These are phyloP conservation scores for Chloroclysta siterata DNA, from an alignment of 2,888 invertebrate species.

Conservation along the genomic window DNA sequence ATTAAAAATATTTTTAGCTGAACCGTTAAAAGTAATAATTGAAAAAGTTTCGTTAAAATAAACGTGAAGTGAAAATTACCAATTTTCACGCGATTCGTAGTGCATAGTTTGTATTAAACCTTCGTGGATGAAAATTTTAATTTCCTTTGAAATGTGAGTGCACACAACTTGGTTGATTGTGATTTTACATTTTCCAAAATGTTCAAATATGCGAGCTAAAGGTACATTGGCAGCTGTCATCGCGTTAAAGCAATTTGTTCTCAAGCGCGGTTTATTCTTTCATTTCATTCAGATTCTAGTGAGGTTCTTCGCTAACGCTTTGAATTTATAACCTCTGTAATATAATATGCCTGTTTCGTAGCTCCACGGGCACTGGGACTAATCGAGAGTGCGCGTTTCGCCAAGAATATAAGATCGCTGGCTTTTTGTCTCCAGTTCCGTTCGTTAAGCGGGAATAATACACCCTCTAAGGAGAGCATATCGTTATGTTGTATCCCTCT, in stretches of 20 bases:
- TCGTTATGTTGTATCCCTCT: constrained; percentile 33
- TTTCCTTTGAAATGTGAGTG: too few species aligned
- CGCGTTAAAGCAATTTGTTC: background rate
- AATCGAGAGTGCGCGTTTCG: constrained; percentile 53
- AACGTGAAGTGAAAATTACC: too few species aligned
- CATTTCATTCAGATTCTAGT: background rate
- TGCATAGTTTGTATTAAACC: too few species aligned
- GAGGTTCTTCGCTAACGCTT: background rate
- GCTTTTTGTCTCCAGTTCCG: constrained; percentile 70
- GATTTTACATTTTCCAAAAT: too few species aligned
- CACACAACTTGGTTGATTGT: too few species aligned
- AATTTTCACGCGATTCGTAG: too few species aligned
- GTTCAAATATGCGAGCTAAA: too few species aligned
- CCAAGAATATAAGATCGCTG: constrained; percentile 64
- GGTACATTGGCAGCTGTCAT: too few species aligned
- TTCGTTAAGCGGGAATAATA: constrained; percentile 52
- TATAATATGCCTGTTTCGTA: background rate
- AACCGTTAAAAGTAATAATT: too few species aligned
- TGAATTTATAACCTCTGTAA: background rate
- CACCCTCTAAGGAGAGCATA: constrained; percentile 46
- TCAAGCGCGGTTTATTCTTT: background rate
- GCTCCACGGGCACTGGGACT: constrained; percentile 32
- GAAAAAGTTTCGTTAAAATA: too few species aligned
- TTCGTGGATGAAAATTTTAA: too few species aligned
- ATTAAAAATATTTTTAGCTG: too few species aligned